Conservation (phyloP, 2,113 vertebrate species). For the human (Homo sapiens) region DNA sequence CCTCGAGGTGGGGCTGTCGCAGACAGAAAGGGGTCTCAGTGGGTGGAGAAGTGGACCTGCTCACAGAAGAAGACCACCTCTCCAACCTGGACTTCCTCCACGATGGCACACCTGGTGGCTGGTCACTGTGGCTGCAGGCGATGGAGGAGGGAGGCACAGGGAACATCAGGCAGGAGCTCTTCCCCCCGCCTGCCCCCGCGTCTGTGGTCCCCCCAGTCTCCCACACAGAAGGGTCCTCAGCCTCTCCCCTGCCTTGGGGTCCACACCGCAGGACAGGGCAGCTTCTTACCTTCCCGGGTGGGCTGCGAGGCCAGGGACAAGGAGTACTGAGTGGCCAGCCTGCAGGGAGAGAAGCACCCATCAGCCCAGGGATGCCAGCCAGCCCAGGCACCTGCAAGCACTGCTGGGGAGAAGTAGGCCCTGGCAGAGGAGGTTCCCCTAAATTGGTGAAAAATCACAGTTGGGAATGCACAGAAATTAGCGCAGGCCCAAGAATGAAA, state of each 20-base stretch:
- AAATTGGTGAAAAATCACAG: not conserved
- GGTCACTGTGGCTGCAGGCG: constrained; percentile 34
- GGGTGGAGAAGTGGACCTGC: constrained; percentile 82
- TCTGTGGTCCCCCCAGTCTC: not conserved
- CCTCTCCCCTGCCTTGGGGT: not conserved
- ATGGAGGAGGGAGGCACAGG: not conserved
- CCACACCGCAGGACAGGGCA: not conserved
- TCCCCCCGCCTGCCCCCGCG: not conserved
- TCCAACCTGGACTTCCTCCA: constrained; percentile 85
- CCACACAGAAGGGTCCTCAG: not conserved
- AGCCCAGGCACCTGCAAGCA: not conserved
- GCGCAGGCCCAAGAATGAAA: not conserved
- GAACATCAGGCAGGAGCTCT: not conserved
- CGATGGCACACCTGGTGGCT: constrained; percentile 82
- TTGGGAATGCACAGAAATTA: not conserved
- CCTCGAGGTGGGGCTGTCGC: not conserved
- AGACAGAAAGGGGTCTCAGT: constrained; percentile 41
- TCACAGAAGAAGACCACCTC: constrained; percentile 83
- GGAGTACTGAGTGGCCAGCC: constrained; percentile 80
- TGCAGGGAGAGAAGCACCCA: not conserved
- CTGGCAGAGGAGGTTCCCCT: too few relatives aligned
- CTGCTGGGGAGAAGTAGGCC: not conserved
- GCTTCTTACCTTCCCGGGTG: constrained; percentile 79
- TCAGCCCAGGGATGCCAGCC: not conserved
- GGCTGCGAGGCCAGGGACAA: constrained; percentile 13